A percentile compares a stretch with the other conserved stretches of the same genome.
Evolutionary conservation across 2,888 invertebrate species (phyloP).

Genomic region (Leucania comma): DNA sequence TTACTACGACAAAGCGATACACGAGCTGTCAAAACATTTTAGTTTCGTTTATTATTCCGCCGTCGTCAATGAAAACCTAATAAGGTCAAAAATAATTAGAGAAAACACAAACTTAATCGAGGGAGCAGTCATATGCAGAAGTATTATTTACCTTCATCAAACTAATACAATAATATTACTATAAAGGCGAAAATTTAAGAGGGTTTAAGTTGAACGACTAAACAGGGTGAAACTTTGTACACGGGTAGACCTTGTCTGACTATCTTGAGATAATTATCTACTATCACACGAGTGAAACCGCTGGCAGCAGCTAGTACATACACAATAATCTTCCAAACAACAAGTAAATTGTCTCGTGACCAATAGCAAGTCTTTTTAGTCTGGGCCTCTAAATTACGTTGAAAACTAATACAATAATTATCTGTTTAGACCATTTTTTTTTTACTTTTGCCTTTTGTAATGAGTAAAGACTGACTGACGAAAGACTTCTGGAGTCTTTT

Average conservation of each 20-base stretch:
- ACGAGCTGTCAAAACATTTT: constrained; percentile 14
- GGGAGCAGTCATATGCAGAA: constrained; percentile 2
- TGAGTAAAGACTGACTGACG: background rate
- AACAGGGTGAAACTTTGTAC: too few species aligned
- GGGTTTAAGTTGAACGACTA: too few species aligned
- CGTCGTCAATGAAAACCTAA: constrained; percentile 26
- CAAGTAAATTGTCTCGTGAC: too few species aligned
- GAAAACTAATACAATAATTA: too few species aligned
- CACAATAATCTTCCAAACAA: background rate
- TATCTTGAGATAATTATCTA: too few species aligned
- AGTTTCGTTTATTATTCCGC: constrained; percentile 36
- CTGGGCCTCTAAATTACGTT: background rate
- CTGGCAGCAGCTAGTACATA: too few species aligned
- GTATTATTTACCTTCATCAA: background rate
- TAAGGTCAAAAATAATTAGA: constrained; percentile 33
- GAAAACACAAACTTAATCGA: constrained; percentile 3
- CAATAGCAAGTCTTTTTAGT: background rate
- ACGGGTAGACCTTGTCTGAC: too few species aligned
- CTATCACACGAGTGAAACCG: too few species aligned
- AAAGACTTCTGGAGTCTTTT: constrained; percentile 2
- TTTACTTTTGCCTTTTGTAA: background rate
- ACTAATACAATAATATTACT: too few species aligned
- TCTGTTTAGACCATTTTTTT: background rate
- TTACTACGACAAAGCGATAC: constrained; percentile 2
- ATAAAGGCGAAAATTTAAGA: too few species aligned